Conservation (phyloP, 1,140 invertebrate species). For the Littorina saxatilis region DNA sequence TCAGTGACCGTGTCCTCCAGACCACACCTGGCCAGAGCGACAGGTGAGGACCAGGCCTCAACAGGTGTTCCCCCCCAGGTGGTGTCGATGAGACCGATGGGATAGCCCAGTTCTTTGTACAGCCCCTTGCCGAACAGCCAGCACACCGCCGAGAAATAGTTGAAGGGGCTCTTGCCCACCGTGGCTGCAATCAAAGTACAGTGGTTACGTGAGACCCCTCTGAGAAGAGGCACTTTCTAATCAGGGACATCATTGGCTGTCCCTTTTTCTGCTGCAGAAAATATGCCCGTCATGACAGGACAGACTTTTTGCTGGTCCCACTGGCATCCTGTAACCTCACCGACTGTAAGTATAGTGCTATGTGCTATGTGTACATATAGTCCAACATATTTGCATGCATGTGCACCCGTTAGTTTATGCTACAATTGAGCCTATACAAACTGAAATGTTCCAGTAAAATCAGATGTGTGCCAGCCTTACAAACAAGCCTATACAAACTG, state of each 20-base stretch:
- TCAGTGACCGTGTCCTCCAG: not conserved
- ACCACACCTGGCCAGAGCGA: conserved; percentile 63
- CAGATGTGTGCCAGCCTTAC: no score
- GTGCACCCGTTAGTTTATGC: no score
- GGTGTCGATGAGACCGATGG: conserved; percentile 68
- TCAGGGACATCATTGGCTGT: not conserved
- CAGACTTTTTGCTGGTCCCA: not conserved
- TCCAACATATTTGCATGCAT: no score
- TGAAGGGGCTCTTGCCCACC: conserved; percentile 15
- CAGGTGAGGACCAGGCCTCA: conserved; percentile 68
- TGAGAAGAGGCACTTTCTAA: not conserved
- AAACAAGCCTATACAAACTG: no score
- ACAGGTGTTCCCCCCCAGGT: conserved; percentile 69
- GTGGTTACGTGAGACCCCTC: not conserved
- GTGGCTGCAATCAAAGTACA: conserved; percentile 10
- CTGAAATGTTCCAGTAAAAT: no score
- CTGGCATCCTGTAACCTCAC: no score
- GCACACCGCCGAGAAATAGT: conserved; percentile 70
- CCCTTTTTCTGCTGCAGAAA: no score
- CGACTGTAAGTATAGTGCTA: no score
- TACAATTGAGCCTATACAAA: no score
- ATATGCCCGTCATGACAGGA: not conserved
- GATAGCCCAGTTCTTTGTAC: conserved; percentile 55
- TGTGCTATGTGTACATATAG: no score
- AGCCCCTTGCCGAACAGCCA: conserved; percentile 69